Base-by-base conservation (phyloP, 2,113 vertebrate genomes). In the Pseudopipra pipra region DNA sequence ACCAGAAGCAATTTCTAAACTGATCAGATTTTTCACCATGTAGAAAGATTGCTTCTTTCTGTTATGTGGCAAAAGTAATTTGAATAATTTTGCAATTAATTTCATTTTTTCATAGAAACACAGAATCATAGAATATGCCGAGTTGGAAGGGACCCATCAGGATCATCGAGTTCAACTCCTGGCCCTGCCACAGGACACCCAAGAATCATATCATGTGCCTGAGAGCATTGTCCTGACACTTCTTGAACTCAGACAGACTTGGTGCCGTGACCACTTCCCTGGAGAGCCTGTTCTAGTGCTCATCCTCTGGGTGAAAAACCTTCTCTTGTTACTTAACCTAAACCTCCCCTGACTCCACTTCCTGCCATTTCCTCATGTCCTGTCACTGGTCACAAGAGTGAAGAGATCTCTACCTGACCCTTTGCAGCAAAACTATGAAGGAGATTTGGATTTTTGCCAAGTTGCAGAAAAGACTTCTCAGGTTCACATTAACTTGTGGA, bases 291-390 rank as follows among this genome's bases (percentile, higher is more conserved):
- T 33, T 61, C 13, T 37, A 33, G 27, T 12, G 9, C 11, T 1
- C 30, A 49, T 5, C 4, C 52, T n/a, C n/a, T 67, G 31, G 44
- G 11, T 43, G 21, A 51, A 25, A 6, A 86, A 16, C 2, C 4
- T 37, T 4, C 28, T 8, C 9, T 33, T 52, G 9, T 33, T 23
- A 24, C 12, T 12, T 39, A 33, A 3, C 8, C 4, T 37, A 10
- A 70, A 39, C 8, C 14, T 46, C 27, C 2, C 1, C 12, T 27
- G 22, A 18, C 37, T 5, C 14, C 33, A 3, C 9, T 61, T 37
- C 46, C 52, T 33, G 2, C 4, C 9, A 2, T 5, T 54, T 12
- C 22, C 18, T 70, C 2, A 0, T 3, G 15, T 54, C 14, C 33
- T 61, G 11, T 46, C 22, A 1, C 37, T 33, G 27, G 22, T 19